Conservation (phyloP, 2,113 vertebrate species). For the Gopherus flavomarginatus region DNA sequence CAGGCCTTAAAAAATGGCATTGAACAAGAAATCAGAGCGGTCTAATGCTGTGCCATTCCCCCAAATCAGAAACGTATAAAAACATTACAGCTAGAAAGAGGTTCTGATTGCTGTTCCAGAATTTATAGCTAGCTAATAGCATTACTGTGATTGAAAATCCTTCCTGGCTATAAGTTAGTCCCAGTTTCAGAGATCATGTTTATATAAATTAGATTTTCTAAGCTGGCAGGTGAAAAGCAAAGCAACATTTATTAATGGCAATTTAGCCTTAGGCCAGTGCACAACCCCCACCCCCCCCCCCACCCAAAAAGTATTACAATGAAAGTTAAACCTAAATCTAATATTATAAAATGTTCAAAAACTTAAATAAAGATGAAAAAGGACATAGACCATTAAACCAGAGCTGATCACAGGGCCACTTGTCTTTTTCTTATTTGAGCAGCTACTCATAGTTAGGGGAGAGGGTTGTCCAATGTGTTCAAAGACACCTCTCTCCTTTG, state of each 20-base stretch:
- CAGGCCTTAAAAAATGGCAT: background rate
- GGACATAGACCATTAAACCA: background rate
- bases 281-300: background rate
- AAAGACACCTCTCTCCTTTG: background rate
- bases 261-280: background rate
- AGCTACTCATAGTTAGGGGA: background rate
- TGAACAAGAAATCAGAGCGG: background rate
- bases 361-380: background rate
- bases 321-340: background rate
- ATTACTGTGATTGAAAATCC: background rate
- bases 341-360: background rate
- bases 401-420: background rate
- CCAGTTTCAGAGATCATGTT: background rate
- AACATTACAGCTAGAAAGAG: background rate
- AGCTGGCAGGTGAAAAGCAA: background rate
- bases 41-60: background rate
- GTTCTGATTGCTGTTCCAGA: background rate
- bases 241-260: background rate
- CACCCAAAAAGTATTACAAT: background rate
- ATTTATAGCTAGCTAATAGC: background rate
- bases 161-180: background rate
- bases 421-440: background rate
- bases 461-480: background rate
- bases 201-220: background rate
- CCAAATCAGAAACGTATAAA: background rate